Conservation (phyloP, 2,797 vertebrate species). For the Toxotes lorentzi region DNA sequence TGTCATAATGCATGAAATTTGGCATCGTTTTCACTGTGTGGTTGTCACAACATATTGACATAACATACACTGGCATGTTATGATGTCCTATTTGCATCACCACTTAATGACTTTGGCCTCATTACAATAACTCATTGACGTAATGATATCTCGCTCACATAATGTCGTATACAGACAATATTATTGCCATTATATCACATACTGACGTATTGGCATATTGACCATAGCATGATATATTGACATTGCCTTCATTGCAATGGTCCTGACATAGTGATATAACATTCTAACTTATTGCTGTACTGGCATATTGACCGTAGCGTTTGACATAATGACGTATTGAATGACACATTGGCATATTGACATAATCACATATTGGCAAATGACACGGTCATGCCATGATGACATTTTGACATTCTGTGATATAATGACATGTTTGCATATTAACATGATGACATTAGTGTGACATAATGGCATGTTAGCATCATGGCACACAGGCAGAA, state of each 20-base stretch:
- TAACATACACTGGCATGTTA: constrained; percentile 13
- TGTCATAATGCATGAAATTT: not conserved
- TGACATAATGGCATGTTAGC: constrained; percentile 24
- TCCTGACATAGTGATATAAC: constrained; percentile 9
- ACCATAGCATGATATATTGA: not conserved
- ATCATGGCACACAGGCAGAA: constrained; percentile 8
- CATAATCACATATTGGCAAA: constrained; percentile 22
- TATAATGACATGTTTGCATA: constrained; percentile 15
- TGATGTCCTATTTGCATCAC: constrained; percentile 22
- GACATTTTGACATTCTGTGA: constrained; percentile 11
- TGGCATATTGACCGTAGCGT: not conserved
- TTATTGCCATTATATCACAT: not conserved
- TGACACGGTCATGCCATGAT: constrained; percentile 15
- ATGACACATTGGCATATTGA: constrained; percentile 14
- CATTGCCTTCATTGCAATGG: not conserved
- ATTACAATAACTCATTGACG: constrained; percentile 1
- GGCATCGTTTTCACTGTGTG: not conserved
- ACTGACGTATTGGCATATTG: not conserved
- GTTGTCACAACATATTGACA: constrained; percentile 21
- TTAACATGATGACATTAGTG: constrained; percentile 27
- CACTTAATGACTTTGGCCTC: constrained; percentile 17
- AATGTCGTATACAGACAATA: not conserved
- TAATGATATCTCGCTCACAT: constrained; percentile 5
- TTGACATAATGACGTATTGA: constrained; percentile 11
- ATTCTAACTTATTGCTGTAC: not conserved